Conservation (phyloP, 1,140 invertebrate species). For the Lepidurus packardi region DNA sequence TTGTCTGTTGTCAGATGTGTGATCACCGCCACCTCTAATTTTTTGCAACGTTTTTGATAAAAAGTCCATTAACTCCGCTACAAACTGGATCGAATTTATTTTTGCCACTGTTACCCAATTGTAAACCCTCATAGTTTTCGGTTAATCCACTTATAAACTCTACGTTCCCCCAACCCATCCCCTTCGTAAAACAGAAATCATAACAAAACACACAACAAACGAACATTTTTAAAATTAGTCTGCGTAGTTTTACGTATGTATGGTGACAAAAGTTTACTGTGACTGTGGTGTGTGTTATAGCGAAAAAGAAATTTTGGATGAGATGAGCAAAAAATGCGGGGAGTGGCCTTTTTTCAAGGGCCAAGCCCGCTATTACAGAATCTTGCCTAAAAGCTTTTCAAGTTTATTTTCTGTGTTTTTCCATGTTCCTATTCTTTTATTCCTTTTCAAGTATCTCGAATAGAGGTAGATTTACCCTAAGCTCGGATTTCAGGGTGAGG, state of each 20-base stretch:
- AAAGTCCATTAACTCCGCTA: not conserved
- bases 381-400: not conserved
- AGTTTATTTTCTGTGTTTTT: too few species aligned
- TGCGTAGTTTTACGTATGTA: conserved; percentile 14
- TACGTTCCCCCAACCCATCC: not conserved
- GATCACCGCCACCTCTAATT: not conserved
- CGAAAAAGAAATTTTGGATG: not conserved
- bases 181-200: not conserved
- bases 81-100: not conserved
- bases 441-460: not conserved
- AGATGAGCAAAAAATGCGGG: not conserved
- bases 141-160: not conserved
- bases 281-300: not conserved
- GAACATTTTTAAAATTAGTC: conserved; percentile 14
- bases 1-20: conserved; percentile 10
- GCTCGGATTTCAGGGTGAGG: too few species aligned
- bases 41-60: not conserved
- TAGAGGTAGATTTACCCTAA: not conserved
- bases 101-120: not conserved
- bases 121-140: not conserved
- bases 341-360: conserved; percentile 14
- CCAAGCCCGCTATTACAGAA: conserved; percentile 21
- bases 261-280: conserved; percentile 18
- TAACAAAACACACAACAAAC: conserved; percentile 17
- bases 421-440: not conserved